Evolutionary conservation across 2,888 invertebrate species (phyloP), one percentile per base, ranked within the genome.

Genomic region (Philaethria dido): DNA sequence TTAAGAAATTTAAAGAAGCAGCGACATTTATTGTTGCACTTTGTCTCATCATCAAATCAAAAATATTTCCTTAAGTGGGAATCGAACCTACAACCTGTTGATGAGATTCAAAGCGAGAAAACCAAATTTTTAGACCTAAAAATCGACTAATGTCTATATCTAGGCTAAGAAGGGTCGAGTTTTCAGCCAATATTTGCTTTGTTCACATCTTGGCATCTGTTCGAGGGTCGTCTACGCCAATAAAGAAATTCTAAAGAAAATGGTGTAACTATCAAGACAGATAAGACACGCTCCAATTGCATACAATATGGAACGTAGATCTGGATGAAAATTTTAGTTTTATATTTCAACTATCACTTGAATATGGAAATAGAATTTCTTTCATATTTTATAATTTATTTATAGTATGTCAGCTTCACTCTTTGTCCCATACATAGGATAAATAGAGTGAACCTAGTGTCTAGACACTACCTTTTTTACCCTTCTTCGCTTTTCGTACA

Each of bases 201-300:
- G 85, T 86, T 81, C 73, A 75, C 75, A 76, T 80, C 80, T 86
- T 86, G 86, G 85, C 85, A 84, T 79, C 75, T 73, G 71, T 71
- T 71, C 71, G 61, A 59, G 64, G 66, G 52, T 59, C 61, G 66
- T 71, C 66, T 64, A 69, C 66, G 69, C 71, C 66, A 71, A 71
- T 71, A 71, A 71, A 71, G 71, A 64, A 66, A 62, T 66, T 69
- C 69, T 59, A 64, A 66, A 69, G 69, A 69, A 64, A 68, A 66
- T 69, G 69, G 71, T 69, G 70, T 66, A 70, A 48, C 64, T 66
- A 69, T 71, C 69, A 62, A 71, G 62, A 64, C 52, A 63, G 66
- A 71, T 70, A 76, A 75, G 74, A 71, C 65, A 57, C 72, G 70
- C 72, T 75, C 71, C 70, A 79, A 79, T 80, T 80, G 74, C 65